Base-by-base conservation (phyloP, 2,797 vertebrate species). In the Malacoctenus gilli region DNA sequence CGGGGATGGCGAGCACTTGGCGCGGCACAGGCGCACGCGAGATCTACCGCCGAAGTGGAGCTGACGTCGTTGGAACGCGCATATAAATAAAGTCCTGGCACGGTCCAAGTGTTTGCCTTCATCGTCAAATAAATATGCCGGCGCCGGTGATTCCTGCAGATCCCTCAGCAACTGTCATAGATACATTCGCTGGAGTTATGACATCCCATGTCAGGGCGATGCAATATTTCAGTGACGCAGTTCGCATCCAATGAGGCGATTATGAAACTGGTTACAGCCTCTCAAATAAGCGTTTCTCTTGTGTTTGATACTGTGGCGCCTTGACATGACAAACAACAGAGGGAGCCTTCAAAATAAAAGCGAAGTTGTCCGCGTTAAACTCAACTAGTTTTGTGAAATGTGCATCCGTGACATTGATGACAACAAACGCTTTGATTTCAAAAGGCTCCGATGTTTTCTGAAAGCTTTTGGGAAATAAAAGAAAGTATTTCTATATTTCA, bases 21-120 rank as follows among this genome's bases (percentile, higher is more conserved):
- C 66, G 5, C 53, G 69, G 69, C 46, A 58, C 48, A 63, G 61
- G 13, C n/a, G n/a, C 54, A 62, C 32, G 15, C 55, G 34, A 51
- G 79, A 78, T 77, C 78, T 79, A 78, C 60, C 62, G 75, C 30
- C 61, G 38, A 65, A 30, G 36, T 40, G 59, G 74, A 52, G 62
- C 72, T 68, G 78, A 68, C 73, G 55, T 22, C 20, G 54, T 54
- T 67, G 59, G 70, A 75, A 43, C 37, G 30, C 54, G 62, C 32
- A 10, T 61, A 63, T 50, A 82, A 85, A 82, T 71, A 82, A 74
- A 65, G 73, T 76, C 63, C 65, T 77, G 76, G 69, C 77, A 77
- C 35, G 1, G 37, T 54, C 53, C 38, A 21, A 51, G 61, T 78
- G 80, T 80, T 79, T 79, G 51, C 61, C 60, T 76, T 59, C 59